A percentile compares a stretch with the other conserved stretches of the same genome.
Evolutionary conservation across 1,140 invertebrate species (phyloP).

Genomic region (Panagrolaimus sp.): DNA sequence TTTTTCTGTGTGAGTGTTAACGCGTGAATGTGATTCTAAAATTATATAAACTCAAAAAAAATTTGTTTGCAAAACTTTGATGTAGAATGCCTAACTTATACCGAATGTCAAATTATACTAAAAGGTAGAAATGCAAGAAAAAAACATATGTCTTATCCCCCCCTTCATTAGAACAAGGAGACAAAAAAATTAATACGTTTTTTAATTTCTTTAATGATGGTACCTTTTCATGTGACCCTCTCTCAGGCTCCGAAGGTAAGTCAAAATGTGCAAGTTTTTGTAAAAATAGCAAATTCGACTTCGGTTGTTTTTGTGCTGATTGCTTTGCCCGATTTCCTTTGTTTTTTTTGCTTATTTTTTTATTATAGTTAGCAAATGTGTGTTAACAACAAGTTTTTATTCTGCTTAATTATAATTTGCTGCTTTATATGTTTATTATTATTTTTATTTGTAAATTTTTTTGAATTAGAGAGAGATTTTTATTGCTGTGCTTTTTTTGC

Average conservation of each 20-base stretch:
- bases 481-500: no score
- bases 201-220: constrained; percentile 4
- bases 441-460: constrained; percentile 26
- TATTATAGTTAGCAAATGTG: no score
- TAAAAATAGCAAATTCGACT: background rate
- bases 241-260: constrained; percentile 25
- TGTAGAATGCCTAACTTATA: no score
- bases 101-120: no score
- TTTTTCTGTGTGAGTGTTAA: no score
- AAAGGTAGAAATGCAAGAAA: no score
- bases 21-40: no score
- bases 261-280: constrained; percentile 17
- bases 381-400: constrained; percentile 13
- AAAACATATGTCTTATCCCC: no score
- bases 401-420: constrained; percentile 21
- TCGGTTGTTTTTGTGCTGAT: background rate
- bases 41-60: no score
- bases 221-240: constrained; percentile 15
- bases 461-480: background rate
- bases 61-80: no score
- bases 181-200: no score
- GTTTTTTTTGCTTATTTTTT: background rate
- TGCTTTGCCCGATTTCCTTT: constrained; percentile 17
- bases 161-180: no score
- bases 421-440: constrained; percentile 7